A percentile compares a stretch with the other conserved stretches of the same genome.
Evolutionary conservation across 2,797 vertebrate species (phyloP).

Genomic region (Carcharodon carcharias): DNA sequence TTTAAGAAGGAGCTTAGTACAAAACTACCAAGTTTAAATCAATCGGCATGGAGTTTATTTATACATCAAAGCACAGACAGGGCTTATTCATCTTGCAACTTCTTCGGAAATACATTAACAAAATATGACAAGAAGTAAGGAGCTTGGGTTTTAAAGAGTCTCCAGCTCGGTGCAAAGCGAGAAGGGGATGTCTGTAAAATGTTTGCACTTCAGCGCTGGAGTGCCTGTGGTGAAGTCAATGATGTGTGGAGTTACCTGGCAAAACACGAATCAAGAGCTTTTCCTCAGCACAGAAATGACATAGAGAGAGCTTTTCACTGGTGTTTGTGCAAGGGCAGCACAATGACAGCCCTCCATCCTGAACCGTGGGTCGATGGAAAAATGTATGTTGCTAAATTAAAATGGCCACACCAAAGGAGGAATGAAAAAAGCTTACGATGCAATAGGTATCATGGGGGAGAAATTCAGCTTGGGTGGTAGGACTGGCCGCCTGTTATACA

Average conservation of each 20-base stretch:
- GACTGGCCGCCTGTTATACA: neutral
- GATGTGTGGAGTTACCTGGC: neutral
- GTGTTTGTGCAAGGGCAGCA: neutral
- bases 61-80: neutral
- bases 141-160: neutral
- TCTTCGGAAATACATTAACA: constrained; percentile 10
- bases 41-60: neutral
- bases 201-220: neutral
- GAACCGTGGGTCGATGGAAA: neutral
- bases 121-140: neutral
- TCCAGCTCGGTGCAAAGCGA: neutral
- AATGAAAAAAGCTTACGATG: neutral
- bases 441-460: neutral
- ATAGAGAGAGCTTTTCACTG: neutral
- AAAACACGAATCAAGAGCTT: neutral
- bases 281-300: neutral
- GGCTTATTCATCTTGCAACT: neutral
- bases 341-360: neutral
- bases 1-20: neutral
- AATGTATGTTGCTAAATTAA: neutral
- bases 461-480: neutral
- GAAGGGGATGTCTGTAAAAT: neutral
- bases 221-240: neutral
- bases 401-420: neutral
- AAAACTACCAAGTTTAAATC: neutral